A percentile compares a stretch with the other conserved stretches of the same genome.
Conservation (phyloP, 2,113 vertebrate species). For the Alligator mississippiensis region DNA sequence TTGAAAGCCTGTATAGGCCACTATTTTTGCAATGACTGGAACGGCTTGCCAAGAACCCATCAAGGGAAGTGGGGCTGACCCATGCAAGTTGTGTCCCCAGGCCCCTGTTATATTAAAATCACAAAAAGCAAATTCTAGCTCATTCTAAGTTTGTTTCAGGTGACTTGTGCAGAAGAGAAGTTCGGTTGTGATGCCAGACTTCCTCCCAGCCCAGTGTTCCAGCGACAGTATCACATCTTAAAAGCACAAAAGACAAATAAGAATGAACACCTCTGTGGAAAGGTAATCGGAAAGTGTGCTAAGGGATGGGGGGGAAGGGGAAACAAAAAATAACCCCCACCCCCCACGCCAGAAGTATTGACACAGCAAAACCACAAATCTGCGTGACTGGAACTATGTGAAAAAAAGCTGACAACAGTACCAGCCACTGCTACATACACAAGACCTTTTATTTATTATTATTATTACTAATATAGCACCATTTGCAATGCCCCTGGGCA, state of each 20-base stretch:
- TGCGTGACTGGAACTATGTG: not conserved
- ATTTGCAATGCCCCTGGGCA: not conserved
- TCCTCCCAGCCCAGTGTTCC: conserved; percentile 27
- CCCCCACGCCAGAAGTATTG: not conserved
- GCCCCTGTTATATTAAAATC: conserved; percentile 62
- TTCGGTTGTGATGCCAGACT: conserved; percentile 41
- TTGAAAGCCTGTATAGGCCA: conserved; percentile 43
- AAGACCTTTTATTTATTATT: conserved; percentile 2
- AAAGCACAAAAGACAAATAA: not conserved
- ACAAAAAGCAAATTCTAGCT: conserved; percentile 49
- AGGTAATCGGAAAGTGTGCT: conserved; percentile 28
- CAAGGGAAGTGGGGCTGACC: conserved; percentile 45
- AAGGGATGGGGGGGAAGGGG: not conserved
- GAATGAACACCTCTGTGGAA: conserved; percentile 18
- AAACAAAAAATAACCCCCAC: too few relatives aligned
- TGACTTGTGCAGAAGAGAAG: conserved; percentile 46
- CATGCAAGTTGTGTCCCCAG: conserved; percentile 58
- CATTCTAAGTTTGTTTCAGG: conserved; percentile 65
- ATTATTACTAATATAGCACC: not conserved
- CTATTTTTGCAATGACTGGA: conserved; percentile 58
- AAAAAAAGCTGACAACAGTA: not conserved
- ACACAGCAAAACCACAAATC: not conserved
- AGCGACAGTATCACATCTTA: not conserved
- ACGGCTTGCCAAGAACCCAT: conserved; percentile 54
- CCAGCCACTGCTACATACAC: not conserved